These are phyloP conservation scores for Steatornis caripensis DNA, from an alignment of 2,113 vertebrate genomes.

Conservation along the genomic window DNA sequence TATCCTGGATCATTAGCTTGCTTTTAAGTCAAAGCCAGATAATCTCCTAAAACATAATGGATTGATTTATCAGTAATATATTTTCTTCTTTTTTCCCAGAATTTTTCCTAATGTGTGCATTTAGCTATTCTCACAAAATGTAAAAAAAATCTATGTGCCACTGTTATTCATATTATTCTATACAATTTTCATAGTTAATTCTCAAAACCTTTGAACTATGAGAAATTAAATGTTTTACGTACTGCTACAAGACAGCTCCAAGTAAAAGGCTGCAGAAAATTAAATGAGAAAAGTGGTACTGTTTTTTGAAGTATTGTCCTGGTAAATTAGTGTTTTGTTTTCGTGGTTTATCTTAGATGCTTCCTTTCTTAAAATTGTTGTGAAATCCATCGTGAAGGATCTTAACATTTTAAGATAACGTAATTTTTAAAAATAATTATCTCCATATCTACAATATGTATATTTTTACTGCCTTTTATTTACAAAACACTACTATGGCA, in stretches of 20 bases:
- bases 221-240: neutral
- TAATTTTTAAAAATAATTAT: neutral
- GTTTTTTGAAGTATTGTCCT: neutral
- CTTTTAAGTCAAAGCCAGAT: conserved; percentile 34
- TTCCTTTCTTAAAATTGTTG: neutral
- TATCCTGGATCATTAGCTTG: neutral
- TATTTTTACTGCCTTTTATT: neutral
- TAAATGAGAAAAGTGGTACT: neutral
- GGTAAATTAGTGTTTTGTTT: neutral
- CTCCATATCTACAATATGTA: neutral
- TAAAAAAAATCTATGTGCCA: neutral
- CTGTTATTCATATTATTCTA: neutral
- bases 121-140: neutral
- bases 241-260: neutral
- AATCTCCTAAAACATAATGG: neutral
- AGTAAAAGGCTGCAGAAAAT: neutral
- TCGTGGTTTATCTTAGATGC: neutral
- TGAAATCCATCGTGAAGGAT: neutral
- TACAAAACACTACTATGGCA: neutral
- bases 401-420: neutral
- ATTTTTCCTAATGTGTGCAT: neutral
- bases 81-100: neutral
- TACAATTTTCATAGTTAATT: neutral
- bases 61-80: neutral
- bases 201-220: neutral